Evolutionary conservation across 2,797 vertebrate species (phyloP).

Genomic region (Loriculus beryllinus): DNA sequence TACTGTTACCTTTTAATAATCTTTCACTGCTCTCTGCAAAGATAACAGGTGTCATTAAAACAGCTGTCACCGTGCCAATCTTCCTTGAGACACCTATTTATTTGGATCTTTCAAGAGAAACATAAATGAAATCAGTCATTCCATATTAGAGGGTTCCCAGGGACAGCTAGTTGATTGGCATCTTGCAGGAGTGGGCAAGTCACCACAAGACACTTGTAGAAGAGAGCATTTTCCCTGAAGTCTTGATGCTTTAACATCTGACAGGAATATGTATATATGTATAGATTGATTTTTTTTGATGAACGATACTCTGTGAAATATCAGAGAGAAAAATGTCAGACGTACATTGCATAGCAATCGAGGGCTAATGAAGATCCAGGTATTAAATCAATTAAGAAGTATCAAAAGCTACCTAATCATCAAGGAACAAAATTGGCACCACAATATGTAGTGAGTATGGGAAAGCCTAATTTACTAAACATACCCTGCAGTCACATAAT

Average conservation of each 20-base stretch:
- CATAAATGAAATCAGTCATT: conserved; percentile 66
- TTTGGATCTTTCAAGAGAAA: conserved; percentile 67
- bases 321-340: conserved; percentile 80
- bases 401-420: conserved; percentile 99
- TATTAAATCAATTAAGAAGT: conserved; percentile 93
- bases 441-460: conserved; percentile 97
- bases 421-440: conserved; percentile 99
- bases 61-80: conserved; percentile 10
- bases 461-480: conserved; percentile 99
- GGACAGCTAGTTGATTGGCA: conserved; percentile 57
- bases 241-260: conserved; percentile 26
- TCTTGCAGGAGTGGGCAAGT: conserved; percentile 35
- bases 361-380: conserved; percentile 89
- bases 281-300: conserved; percentile 54
- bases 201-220: conserved; percentile 23
- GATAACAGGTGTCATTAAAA: conserved; percentile 62
- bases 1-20: conserved; percentile 57
- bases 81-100: conserved; percentile 60
- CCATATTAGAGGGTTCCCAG: conserved; percentile 43
- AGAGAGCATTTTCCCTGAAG: conserved; percentile 44
- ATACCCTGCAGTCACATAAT: conserved; percentile 99
- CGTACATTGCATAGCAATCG: conserved; percentile 83
- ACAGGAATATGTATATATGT: conserved; percentile 11
- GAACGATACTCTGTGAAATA: conserved; percentile 77
- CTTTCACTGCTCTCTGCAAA: conserved; percentile 41